Evolutionary conservation across 2,113 vertebrate genomes (phyloP).

Genomic region (Phylloscopus trochilus): DNA sequence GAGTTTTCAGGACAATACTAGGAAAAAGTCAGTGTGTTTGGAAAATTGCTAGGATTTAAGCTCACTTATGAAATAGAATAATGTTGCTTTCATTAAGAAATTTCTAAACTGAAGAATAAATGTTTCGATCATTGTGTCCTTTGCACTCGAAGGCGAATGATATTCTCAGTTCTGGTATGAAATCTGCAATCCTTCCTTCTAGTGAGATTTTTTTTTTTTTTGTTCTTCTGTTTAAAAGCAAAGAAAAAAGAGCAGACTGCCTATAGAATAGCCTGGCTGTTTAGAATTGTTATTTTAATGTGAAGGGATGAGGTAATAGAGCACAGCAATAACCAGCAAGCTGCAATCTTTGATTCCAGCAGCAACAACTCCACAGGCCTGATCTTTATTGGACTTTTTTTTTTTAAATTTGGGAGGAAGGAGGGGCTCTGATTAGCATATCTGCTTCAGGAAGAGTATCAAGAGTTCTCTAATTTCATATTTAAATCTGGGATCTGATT

Average conservation of each 20-base stretch:
- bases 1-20: not conserved
- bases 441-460: conserved; percentile 56
- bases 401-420: no score
- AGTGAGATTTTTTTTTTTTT: not conserved
- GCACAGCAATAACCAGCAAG: not conserved
- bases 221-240: not conserved
- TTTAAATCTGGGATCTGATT: conserved; percentile 63
- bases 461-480: conserved; percentile 36
- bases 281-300: not conserved
- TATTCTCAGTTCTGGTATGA: not conserved
- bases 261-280: not conserved
- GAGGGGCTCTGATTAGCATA: not conserved
- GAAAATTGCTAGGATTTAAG: not conserved
- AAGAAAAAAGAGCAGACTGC: not conserved
- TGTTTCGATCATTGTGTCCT: not conserved
- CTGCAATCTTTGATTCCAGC: not conserved
- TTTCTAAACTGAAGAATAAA: not conserved
- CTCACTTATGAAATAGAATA: not conserved
- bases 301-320: not conserved
- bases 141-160: not conserved
- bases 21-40: not conserved
- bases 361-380: not conserved
- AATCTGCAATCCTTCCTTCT: not conserved
- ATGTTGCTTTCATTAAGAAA: not conserved
- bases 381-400: not conserved